These are phyloP conservation scores for Gobius niger DNA, from an alignment of 2,113 vertebrate genomes.

Conservation along the genomic window DNA sequence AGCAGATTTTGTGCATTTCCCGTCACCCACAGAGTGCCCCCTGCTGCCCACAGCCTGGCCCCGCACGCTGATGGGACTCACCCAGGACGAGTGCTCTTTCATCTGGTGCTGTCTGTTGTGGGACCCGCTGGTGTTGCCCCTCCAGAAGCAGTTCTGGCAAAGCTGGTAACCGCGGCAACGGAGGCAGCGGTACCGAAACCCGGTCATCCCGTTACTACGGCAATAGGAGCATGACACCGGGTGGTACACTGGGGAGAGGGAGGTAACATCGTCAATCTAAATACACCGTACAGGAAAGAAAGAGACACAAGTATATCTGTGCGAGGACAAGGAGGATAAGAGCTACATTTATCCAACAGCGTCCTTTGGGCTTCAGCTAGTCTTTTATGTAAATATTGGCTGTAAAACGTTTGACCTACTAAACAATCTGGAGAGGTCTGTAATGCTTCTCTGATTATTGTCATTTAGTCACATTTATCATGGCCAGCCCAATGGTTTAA, in stretches of 20 bases:
- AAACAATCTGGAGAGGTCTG: too few relatives aligned
- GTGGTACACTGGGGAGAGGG: conserved; percentile 81
- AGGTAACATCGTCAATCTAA: not conserved
- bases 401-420: too few relatives aligned
- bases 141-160: conserved; percentile 95
- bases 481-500: too few relatives aligned
- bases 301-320: not conserved
- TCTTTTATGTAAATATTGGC: too few relatives aligned
- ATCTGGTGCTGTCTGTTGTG: conserved; percentile 97
- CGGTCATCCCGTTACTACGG: conserved; percentile 89
- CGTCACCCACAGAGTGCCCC: conserved; percentile 16
- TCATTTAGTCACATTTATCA: too few relatives aligned
- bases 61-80: conserved; percentile 63
- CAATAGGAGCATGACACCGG: conserved; percentile 93
- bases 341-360: too few relatives aligned
- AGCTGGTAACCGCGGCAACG: conserved; percentile 97
- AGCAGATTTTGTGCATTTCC: not conserved
- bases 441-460: too few relatives aligned
- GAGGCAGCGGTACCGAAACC: conserved; percentile 94
- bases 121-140: conserved; percentile 84
- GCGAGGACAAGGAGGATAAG: not conserved
- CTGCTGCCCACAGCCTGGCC: conserved; percentile 23
- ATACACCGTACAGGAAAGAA: not conserved
- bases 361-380: too few relatives aligned
- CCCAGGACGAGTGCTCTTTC: conserved; percentile 98